A percentile compares a stretch with the other conserved stretches of the same genome.
Evolutionary conservation across 2,797 vertebrate species (phyloP).

Genomic region (Micrastur ruficollis): DNA sequence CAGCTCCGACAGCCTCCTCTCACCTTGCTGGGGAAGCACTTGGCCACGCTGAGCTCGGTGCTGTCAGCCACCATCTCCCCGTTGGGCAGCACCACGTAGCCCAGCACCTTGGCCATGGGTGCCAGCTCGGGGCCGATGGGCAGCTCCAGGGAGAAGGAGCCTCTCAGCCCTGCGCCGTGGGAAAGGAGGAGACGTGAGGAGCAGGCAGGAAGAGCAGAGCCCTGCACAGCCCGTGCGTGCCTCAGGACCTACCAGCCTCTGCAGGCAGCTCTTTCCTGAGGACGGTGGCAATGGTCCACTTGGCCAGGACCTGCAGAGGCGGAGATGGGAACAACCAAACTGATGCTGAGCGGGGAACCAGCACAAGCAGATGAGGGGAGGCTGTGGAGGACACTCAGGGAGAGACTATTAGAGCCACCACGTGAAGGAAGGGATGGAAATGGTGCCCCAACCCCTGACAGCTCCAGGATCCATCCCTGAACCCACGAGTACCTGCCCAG

Average conservation of each 20-base stretch:
- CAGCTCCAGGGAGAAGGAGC: slow-evolving; percentile 9
- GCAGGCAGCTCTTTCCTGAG: neutral
- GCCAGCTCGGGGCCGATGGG: neutral
- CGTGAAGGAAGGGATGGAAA: neutral
- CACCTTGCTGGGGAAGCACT: slow-evolving; percentile 11
- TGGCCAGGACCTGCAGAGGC: neutral
- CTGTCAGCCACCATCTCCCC: neutral
- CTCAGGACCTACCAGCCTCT: neutral
- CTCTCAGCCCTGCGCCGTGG: neutral
- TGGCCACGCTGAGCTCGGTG: neutral
- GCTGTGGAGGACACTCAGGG: neutral
- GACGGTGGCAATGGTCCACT: neutral
- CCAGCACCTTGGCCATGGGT: neutral
- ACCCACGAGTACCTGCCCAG: neutral
- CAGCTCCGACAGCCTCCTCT: rapidly evolving
- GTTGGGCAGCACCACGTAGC: neutral
- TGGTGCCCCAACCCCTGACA: neutral
- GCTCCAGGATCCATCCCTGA: neutral
- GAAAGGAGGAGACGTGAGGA: neutral
- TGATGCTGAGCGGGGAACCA: rapidly evolving
- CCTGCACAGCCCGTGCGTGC: neutral
- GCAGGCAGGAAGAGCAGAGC: neutral
- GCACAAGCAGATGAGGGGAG: neutral
- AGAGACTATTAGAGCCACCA: neutral
- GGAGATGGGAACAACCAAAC: neutral